These are phyloP conservation scores for Macrocentrus cingulum DNA, from an alignment of 1,140 invertebrate genomes.

Conservation along the genomic window DNA sequence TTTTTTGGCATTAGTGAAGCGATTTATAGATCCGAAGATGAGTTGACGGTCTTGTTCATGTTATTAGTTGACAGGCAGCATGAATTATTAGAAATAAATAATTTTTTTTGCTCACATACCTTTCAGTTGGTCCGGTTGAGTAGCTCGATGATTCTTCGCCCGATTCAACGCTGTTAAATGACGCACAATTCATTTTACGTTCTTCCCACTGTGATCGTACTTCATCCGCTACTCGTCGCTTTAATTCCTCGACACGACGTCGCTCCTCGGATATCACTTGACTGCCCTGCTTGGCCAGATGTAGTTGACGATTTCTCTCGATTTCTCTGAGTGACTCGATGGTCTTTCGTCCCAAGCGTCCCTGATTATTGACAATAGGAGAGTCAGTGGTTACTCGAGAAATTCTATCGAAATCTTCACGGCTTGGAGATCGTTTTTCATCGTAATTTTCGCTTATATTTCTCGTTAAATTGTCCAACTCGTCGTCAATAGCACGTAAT, in stretches of 20 bases:
- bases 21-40: no score
- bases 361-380: conserved; percentile 70
- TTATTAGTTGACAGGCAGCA: no score
- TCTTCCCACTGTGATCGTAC: conserved; percentile 85
- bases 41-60: no score
- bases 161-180: conserved; percentile 69
- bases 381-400: conserved; percentile 82
- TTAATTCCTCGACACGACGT: conserved; percentile 81
- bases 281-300: conserved; percentile 87
- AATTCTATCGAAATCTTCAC: conserved; percentile 85
- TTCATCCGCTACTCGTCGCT: conserved; percentile 84
- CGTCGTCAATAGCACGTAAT: conserved; percentile 64
- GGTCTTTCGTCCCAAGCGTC: conserved; percentile 77
- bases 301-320: conserved; percentile 81
- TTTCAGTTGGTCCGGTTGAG: conserved; percentile 68
- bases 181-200: conserved; percentile 68
- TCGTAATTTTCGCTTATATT: conserved; percentile 58
- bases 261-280: conserved; percentile 90
- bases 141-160: conserved; percentile 68
- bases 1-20: no score
- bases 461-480: conserved; percentile 61
- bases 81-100: no score
- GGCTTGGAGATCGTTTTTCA: conserved; percentile 67
- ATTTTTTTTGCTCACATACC: no score
- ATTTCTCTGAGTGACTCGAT: conserved; percentile 87